Evolutionary conservation across 2,113 vertebrate genomes (phyloP), one percentile per base, ranked within the genome.

Genomic region (Microtus pennsylvanicus): DNA sequence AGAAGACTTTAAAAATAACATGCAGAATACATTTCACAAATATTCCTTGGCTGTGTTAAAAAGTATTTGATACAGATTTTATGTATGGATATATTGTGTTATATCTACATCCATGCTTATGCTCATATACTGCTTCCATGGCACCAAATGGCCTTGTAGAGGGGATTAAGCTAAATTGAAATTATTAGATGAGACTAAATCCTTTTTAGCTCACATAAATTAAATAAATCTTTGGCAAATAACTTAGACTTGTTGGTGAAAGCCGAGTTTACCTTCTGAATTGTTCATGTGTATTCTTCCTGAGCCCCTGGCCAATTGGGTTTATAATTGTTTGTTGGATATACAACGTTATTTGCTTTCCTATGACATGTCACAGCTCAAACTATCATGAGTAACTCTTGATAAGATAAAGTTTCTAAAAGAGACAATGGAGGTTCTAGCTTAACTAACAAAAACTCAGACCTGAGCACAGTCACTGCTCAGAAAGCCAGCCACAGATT

Each of bases 401-500:
- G 7, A 14, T 38, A 82, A 63, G 55, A 63, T 42, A 83, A n/a
- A 55, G 30, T 42, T 63, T 38, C n/a, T 17, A 26, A 12, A 19
- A 55, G 9, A 81, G 30, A 52, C 77, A 52, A 19, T 1, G 1
- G 47, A 1, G 47, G 47, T 47, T 47, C 47, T 47, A 19, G 77
- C 45, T 21, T 52, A 52, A 80, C 7, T 35, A 55, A 13, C 5
- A 3, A 80, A 35, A 35, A 67, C 63, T 28, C 9, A 8, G 1
- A 30, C 11, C 19, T 24, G 5, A 24, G 21, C 33, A 81, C 33
- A 81, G 19, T 5, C 21, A 22, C 52, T 13, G 33, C 19, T 21
- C 2, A n/a, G 33, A 58, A 24, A 0, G 10, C 5, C 52, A n/a
- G 3, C 78, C 5, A 3, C 5, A 24, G 33, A 12, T 35, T 35